A percentile compares a stretch with the other conserved stretches of the same genome.
These are phyloP conservation scores for Poecilia velifera DNA, from an alignment of 2,797 vertebrate genomes.

Conservation along the genomic window DNA sequence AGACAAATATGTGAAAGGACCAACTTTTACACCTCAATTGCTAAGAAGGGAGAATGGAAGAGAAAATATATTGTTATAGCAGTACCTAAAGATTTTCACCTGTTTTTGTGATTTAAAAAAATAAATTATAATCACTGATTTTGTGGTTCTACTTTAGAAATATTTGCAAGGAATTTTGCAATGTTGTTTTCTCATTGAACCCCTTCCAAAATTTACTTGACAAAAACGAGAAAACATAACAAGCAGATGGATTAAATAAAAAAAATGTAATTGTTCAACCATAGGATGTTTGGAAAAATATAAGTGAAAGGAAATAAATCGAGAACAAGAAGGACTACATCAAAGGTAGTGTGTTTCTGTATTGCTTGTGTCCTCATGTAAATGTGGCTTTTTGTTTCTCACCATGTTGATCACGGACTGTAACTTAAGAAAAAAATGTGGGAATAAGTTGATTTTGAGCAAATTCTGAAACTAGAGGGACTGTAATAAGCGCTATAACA, in stretches of 20 bases:
- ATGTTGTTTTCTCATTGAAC: not conserved
- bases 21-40: not conserved
- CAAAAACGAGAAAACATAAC: not conserved
- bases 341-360: no score
- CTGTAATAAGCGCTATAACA: no score
- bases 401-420: no score
- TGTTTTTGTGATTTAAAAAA: not conserved
- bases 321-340: no score
- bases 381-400: no score
- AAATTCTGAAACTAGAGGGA: no score
- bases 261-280: no score
- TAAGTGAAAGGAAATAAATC: no score
- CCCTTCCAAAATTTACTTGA: not conserved
- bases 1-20: not conserved
- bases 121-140: not conserved
- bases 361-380: no score
- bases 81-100: not conserved
- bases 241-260: not conserved
- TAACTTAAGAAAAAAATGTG: no score
- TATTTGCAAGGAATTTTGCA: not conserved
- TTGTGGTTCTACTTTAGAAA: not conserved
- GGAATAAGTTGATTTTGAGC: no score
- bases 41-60: not conserved
- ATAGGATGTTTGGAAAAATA: no score
- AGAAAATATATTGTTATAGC: not conserved